These are phyloP conservation scores for Octodonta nipae DNA, from an alignment of 2,888 invertebrate genomes.

Conservation along the genomic window DNA sequence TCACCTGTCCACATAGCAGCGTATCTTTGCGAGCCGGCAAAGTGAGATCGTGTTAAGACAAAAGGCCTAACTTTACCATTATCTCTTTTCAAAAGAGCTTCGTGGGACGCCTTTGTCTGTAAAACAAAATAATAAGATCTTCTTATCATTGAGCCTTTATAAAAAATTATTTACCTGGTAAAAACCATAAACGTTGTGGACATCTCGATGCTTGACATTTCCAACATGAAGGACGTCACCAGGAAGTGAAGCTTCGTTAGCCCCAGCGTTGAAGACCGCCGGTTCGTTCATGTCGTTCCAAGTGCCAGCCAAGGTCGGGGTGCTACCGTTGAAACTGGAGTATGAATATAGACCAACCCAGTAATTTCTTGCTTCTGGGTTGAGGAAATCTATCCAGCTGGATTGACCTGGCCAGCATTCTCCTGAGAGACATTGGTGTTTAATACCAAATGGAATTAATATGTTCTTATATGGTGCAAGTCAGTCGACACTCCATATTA, in stretches of 20 bases:
- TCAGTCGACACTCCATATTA: no score
- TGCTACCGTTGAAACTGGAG: constrained; percentile 43
- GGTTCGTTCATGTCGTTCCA: constrained; percentile 99
- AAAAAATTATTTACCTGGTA: constrained; percentile 21
- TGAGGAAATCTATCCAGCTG: constrained; percentile 82
- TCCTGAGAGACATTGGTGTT: no score
- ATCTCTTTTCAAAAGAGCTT: constrained; percentile 43
- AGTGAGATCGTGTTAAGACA: constrained; percentile 75
- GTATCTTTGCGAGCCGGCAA: constrained; percentile 81
- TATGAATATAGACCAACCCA: constrained; percentile 45
- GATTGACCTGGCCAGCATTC: constrained; percentile 90
- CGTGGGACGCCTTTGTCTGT: constrained; percentile 47
- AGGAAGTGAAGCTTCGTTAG: constrained; percentile 71
- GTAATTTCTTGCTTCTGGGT: constrained; percentile 70
- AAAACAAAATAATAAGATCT: not conserved
- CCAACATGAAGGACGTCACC: constrained; percentile 76
- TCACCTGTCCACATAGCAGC: constrained; percentile 96
- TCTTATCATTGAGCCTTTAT: not conserved
- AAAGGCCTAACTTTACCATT: constrained; percentile 62
- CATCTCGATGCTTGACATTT: constrained; percentile 70
- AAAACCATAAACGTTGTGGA: constrained; percentile 87
- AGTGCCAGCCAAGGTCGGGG: constrained; percentile 52
- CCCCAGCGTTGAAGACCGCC: constrained; percentile 67
- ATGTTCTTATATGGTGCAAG: no score
- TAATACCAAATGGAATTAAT: no score